Conservation (phyloP, 2,113 vertebrate genomes). For the Panurus biarmicus region DNA sequence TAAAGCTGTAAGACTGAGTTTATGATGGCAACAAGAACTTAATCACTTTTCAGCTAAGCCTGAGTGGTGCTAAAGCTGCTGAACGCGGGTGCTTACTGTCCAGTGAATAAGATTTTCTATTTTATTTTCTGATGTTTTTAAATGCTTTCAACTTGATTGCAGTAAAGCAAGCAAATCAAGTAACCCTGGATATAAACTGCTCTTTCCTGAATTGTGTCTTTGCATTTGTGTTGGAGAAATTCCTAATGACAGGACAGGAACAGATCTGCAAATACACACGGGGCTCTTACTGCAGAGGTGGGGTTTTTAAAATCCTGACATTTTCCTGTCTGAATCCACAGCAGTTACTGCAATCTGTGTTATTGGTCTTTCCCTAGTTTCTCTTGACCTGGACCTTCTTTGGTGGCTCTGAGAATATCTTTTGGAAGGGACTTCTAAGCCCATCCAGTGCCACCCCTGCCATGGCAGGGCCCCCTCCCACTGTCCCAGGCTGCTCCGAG, state of each 20-base stretch:
- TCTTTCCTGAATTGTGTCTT: not conserved
- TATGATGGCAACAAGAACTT: not conserved
- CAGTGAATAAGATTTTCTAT: not conserved
- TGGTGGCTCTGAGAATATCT: not conserved
- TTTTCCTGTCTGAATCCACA: not conserved
- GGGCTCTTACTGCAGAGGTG: not conserved
- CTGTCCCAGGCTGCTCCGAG: not conserved
- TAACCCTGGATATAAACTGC: not conserved
- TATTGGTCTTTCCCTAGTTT: not conserved
- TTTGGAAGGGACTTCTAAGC: not conserved
- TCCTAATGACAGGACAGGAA: not conserved
- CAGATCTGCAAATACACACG: not conserved
- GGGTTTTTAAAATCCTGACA: not conserved
- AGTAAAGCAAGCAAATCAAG: not conserved
- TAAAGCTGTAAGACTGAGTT: not conserved
- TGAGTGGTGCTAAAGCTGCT: not conserved
- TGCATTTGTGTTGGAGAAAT: not conserved
- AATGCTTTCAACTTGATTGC: not conserved
- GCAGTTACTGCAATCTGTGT: not conserved
- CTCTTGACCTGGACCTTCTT: not conserved
- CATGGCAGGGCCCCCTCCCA: not conserved
- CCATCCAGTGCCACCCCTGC: fast-evolving
- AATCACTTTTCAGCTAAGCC: not conserved
- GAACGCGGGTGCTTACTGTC: not conserved
- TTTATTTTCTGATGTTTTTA: not conserved